phyloP scores from a whole-genome alignment of 2,888 invertebrate genomes.

The Coronaproctus castanopsis region DNA sequence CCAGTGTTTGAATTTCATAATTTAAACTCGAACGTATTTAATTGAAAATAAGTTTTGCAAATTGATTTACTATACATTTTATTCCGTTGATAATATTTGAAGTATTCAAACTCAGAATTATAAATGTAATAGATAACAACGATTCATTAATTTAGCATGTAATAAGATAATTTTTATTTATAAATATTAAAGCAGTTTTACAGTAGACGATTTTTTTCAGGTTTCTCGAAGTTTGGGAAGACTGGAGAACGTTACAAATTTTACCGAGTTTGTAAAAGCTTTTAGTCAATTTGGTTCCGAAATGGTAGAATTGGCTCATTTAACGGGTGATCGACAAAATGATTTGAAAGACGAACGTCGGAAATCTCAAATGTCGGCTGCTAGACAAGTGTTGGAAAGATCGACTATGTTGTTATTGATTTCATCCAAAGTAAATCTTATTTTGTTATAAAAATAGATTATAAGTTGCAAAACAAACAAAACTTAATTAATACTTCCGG shows the following conservation, averaged over 20 bases:
- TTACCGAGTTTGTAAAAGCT: conserved; percentile 93
- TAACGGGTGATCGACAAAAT: conserved; percentile 65
- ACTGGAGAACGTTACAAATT: conserved; percentile 69
- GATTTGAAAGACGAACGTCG: conserved; percentile 82
- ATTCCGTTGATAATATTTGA: too few species aligned
- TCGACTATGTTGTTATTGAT: conserved; percentile 93
- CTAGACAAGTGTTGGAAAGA: conserved; percentile 80
- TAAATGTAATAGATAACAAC: too few species aligned
- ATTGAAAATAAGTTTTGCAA: too few species aligned
- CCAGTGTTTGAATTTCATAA: too few species aligned
- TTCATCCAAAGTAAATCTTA: conserved; percentile 61
- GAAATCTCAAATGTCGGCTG: conserved; percentile 88
- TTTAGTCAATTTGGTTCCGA: conserved; percentile 96
- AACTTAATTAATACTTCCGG: too few species aligned
- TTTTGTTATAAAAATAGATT: neutral
- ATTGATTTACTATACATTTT: too few species aligned
- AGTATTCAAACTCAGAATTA: too few species aligned
- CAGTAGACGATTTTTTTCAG: conserved; percentile 25
- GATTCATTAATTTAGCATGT: too few species aligned
- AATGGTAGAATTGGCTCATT: conserved; percentile 93
- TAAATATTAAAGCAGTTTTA: neutral
- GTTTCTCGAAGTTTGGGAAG: conserved; percentile 63
- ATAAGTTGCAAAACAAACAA: too few species aligned
- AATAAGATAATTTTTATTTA: too few species aligned
- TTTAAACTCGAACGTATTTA: too few species aligned